Percentiles rank a stretch among this genome's conserved stretches.
Evolutionary conservation across 1,140 invertebrate genomes (phyloP).

Genomic region (Trichoplusia ni): DNA sequence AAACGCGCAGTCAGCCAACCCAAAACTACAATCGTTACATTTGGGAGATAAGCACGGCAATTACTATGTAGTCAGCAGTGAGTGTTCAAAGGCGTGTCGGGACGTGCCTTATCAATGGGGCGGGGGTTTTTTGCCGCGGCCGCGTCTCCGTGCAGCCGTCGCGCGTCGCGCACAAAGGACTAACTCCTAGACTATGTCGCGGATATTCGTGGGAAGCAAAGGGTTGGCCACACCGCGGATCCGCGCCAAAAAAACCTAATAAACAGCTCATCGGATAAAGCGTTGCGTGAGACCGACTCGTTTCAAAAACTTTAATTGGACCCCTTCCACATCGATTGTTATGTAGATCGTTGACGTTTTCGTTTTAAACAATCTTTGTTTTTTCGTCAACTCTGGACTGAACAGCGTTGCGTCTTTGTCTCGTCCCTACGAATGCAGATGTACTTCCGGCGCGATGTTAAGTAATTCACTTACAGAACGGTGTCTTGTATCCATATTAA

Average conservation of each 20-base stretch:
- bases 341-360: constrained; percentile 10
- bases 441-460: constrained; percentile 2
- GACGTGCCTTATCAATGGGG: constrained; percentile 47
- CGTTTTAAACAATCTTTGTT: constrained; percentile 12
- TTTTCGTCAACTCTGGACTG: constrained; percentile 7
- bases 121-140: constrained; percentile 33
- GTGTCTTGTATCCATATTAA: neutral
- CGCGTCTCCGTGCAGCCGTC: constrained; percentile 20
- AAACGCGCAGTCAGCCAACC: constrained; percentile 5
- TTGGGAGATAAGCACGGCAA: constrained; percentile 29
- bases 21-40: constrained; percentile 23
- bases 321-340: constrained; percentile 30
- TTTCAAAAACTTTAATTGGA: constrained; percentile 39
- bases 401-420: constrained; percentile 1
- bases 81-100: constrained; percentile 17
- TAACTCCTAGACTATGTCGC: constrained; percentile 25
- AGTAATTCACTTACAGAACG: neutral
- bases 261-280: constrained; percentile 24
- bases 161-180: constrained; percentile 21
- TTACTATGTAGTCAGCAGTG: constrained; percentile 28
- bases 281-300: constrained; percentile 40
- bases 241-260: constrained; percentile 34
- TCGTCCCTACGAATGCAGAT: constrained; percentile 1
- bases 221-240: constrained; percentile 30
- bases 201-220: constrained; percentile 45